These are phyloP conservation scores for Myoxocephalus aenaeus DNA, from an alignment of 2,797 vertebrate species.

Conservation along the genomic window DNA sequence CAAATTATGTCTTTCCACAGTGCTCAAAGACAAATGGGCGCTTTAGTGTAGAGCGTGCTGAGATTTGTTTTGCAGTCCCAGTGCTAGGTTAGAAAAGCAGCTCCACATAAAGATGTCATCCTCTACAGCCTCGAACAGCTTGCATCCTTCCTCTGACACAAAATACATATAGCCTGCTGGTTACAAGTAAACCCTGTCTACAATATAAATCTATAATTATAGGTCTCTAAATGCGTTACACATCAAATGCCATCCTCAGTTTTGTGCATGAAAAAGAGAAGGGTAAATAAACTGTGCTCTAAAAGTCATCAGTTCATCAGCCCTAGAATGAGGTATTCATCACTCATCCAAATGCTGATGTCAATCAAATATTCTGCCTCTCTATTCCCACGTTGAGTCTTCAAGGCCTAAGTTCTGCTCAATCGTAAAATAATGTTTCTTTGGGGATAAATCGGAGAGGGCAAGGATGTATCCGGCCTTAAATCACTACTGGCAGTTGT, in stretches of 20 bases:
- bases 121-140: slow-evolving; percentile 13
- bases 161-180: slow-evolving; percentile 12
- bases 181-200: slow-evolving; percentile 30
- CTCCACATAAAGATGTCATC: neutral
- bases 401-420: slow-evolving; percentile 54
- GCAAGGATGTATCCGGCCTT: slow-evolving; percentile 56
- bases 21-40: neutral
- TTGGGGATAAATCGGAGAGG: slow-evolving; percentile 58
- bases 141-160: slow-evolving; percentile 17
- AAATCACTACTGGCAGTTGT: slow-evolving; percentile 68
- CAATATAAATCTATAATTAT: slow-evolving; percentile 39
- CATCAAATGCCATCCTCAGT: slow-evolving; percentile 40
- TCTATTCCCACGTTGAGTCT: slow-evolving; percentile 11
- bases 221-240: slow-evolving; percentile 39
- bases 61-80: neutral
- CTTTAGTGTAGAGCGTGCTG: neutral
- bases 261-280: slow-evolving; percentile 16
- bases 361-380: slow-evolving; percentile 55
- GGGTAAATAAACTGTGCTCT: slow-evolving; percentile 27
- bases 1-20: neutral
- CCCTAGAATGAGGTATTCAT: slow-evolving; percentile 41
- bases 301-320: slow-evolving; percentile 12
- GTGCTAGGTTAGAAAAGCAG: slow-evolving; percentile 4
- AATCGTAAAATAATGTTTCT: slow-evolving; percentile 68
- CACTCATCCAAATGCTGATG: slow-evolving; percentile 43